phyloP scores from a whole-genome alignment of 2,113 vertebrate species.

The Fulmarus glacialis region DNA sequence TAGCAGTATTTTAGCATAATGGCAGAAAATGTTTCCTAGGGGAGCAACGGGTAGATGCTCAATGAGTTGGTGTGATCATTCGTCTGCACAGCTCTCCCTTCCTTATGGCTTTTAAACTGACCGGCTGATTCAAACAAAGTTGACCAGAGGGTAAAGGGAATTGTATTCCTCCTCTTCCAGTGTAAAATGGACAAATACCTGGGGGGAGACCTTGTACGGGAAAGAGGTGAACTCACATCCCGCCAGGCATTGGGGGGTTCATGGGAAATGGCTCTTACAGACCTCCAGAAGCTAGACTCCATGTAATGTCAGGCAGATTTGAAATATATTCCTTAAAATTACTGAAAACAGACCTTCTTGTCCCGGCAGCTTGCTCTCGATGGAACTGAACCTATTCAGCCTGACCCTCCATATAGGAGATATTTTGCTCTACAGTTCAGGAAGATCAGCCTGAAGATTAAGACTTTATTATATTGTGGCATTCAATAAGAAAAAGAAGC shows the following conservation, averaged over 20 bases:
- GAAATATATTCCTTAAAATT: background rate
- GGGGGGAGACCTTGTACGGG: fast-evolving
- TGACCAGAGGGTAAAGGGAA: background rate
- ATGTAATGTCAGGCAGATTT: background rate
- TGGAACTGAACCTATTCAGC: background rate
- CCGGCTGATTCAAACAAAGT: background rate
- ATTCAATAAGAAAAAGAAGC: background rate
- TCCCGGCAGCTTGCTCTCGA: background rate
- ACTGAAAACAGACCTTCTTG: background rate
- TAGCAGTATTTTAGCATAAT: background rate
- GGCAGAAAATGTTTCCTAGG: background rate
- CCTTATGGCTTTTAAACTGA: background rate
- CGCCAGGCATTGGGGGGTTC: background rate
- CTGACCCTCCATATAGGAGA: background rate
- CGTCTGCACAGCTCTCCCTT: background rate
- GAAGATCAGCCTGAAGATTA: background rate
- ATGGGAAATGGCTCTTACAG: background rate
- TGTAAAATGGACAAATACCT: background rate
- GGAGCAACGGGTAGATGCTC: background rate
- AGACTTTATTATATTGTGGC: background rate
- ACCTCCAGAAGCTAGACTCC: background rate
- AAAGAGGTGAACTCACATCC: background rate
- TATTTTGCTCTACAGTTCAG: background rate
- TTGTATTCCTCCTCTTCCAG: background rate
- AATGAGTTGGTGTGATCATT: background rate